Evolutionary conservation across 2,797 vertebrate genomes (phyloP), one percentile per base, ranked within the genome.

Genomic region (Phoeniculus purpureus): DNA sequence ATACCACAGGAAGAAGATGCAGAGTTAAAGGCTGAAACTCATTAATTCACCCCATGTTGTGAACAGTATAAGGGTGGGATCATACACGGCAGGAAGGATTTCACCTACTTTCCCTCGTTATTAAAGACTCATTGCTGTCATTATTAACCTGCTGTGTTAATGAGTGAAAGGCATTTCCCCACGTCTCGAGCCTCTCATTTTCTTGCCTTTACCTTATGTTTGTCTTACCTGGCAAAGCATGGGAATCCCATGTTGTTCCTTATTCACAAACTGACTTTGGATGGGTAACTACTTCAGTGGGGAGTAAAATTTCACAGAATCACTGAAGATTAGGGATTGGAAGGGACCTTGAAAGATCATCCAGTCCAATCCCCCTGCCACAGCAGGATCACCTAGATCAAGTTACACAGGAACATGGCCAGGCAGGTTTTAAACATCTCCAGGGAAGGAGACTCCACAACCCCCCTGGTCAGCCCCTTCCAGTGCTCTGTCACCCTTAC

Each of bases 61-160:
- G 73, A 94, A 45, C 19, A 66, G 29, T 10, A 21, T 23, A 77
- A 81, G 47, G 84, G 10, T 15, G 37, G 32, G 74, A 65, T 56
- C 4, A n/a, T 55, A 79, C 29, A 20, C 60, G 68, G 25, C 43
- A 74, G 21, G 26, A 62, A 77, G 29, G 37, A 67, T 58, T 51
- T 83, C 52, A 32, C 16, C 20, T 83, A 37, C 89, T 84, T 85
- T 71, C 29, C 52, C 60, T 50, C 6, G 19, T 77, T 91, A 72
- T 76, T 80, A 83, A 79, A 81, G 68, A 90, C 77, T 84, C 37
- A 88, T 84, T 85, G 26, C 26, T 79, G 52, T 55, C 29, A 64
- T 91, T 92, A 79, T 67, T 91, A 87, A 81, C 87, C 45, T 68
- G 32, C 64, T 68, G 64, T 3, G 2, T 77, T 79, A 67, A 72